Evolutionary conservation across 2,113 vertebrate genomes (phyloP), one percentile per base, ranked within the genome.

Genomic region (Dromiciops gliroides): DNA sequence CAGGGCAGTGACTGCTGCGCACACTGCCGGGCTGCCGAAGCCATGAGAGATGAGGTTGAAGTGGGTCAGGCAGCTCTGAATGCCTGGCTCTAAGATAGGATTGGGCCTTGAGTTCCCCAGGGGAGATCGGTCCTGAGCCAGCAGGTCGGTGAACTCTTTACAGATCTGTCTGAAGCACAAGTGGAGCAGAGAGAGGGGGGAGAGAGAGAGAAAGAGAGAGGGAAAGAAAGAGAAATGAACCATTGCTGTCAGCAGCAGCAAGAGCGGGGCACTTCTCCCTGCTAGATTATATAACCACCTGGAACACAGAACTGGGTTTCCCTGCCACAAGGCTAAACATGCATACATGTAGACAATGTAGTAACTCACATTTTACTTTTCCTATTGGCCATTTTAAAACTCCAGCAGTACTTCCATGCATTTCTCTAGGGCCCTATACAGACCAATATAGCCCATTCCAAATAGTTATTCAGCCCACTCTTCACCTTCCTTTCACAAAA

Each of bases 61-160:
- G 99, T 99, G 99, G 98, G 99, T 99, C 99, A 99, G 99, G 98
- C 99, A 99, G 98, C 99, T 99, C 99, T 99, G 99, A 98, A 99
- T 99, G 97, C 99, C 99, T 25, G 99, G 99, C 98, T 99, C 99
- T 96, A 99, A 99, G 98, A 99, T 99, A 95, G 99, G 99, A 98
- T 99, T 99, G 98, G 99, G 99, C 98, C 99, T 98, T 0, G 99
- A 99, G 98, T 99, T 99, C 97, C 99, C 99, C 98, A 99, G 98
- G 95, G 99, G 99, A 98, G 99, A 99, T 98, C 99, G 99, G 99
- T 99, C 99, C 99, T 99, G 99, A 98, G 99, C 99, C 98, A 99
- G 99, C 99, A 99, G 99, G 99, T 99, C 99, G 98, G 99, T 99
- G 99, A 99, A 99, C 99, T 99, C 99, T 99, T 99, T 99, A 99